Evolutionary conservation across 2,113 vertebrate species (phyloP), one percentile per base, ranked within the genome.

Genomic region (Psittacula cyanocephala): DNA sequence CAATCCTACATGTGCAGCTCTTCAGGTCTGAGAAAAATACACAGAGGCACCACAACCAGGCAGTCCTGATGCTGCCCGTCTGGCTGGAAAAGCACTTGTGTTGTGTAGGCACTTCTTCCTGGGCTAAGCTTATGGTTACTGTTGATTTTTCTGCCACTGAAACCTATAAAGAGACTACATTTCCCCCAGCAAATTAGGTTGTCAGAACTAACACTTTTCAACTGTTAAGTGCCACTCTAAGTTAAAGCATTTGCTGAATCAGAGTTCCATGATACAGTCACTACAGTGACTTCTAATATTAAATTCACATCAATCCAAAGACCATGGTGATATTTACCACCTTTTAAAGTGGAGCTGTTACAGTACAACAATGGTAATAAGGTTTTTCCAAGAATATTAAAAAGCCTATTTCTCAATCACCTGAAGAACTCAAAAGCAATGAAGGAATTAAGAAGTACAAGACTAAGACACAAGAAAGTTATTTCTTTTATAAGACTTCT

Each of bases 251-350:
- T 44, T 89, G 60, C 81, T 85, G 85, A 79, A 28, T 43, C 16
- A 41, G 74, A 93, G 52, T 35, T 93, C 70, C 68, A 71, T 29
- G 87, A 19, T 33, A 64, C 70, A 49, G 75, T 41, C 57, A 79
- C 82, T 69, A 47, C 68, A 86, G 39, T 46, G 59, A 93, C 91
- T 95, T 84, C 90, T 91, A 59, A 84, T 86, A 92, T 65, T 88
- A 90, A 95, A 89, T 69, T 80, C 70, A 0, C 35, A 85, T 79
- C 74, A 89, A 82, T 64, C 78, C 6, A 0, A 59, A 74, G 60
- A 68, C 82, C 64, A 13, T 0, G 46, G 46, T 63, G 88, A 84
- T 72, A 77, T 68, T 83, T 14, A 49, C 80, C 81, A 92, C 57
- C 43, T 89, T 55, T 85, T 19, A 2, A 79, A 93, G 83, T 39